Conservation (phyloP, 1,140 invertebrate genomes). For the Musca domestica region DNA sequence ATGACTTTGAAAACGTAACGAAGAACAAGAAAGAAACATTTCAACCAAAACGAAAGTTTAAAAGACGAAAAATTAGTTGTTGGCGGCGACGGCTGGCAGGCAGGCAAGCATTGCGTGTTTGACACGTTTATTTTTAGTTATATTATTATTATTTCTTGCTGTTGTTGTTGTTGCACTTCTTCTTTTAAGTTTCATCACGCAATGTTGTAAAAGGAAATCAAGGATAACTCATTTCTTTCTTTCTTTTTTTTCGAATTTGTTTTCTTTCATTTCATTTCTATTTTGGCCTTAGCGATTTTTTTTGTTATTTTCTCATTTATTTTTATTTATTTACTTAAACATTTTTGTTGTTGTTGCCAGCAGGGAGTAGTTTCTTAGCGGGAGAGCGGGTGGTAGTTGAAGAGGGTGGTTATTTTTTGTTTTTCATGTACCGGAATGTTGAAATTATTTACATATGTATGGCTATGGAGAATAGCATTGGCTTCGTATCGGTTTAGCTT, state of each 20-base stretch:
- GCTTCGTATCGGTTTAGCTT: neutral
- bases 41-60: no score
- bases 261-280: neutral
- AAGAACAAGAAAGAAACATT: neutral
- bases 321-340: neutral
- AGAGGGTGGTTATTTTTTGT: neutral
- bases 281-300: neutral
- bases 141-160: neutral
- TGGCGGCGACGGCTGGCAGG: neutral
- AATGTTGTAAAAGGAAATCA: no score
- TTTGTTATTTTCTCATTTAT: constrained; percentile 1
- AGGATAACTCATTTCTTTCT: neutral
- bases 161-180: neutral
- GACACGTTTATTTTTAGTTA: constrained; percentile 14
- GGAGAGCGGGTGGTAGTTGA: no score
- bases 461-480: neutral
- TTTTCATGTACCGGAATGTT: neutral
- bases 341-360: neutral
- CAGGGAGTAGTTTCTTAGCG: no score
- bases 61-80: no score
- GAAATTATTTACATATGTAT: neutral
- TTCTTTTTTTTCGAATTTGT: neutral
- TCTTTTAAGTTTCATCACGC: neutral
- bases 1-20: neutral
- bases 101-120: constrained; percentile 1